phyloP scores from a whole-genome alignment of 2,888 invertebrate genomes.

The Pseudoips prasinana region DNA sequence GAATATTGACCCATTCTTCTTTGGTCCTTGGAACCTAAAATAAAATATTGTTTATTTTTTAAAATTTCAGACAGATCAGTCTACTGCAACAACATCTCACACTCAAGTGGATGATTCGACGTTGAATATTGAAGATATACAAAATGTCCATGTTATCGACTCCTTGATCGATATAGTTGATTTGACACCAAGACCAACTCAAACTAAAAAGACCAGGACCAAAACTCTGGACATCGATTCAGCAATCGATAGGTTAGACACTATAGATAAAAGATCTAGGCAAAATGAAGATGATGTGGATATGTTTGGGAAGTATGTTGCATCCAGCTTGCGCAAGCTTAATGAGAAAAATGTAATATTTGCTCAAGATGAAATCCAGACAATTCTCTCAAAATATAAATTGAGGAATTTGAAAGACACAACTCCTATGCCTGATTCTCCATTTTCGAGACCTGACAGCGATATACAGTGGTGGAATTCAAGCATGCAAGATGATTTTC shows the following conservation, averaged over 20 bases:
- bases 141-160: constrained; percentile 3
- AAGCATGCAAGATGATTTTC: constrained; percentile 7
- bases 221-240: constrained; percentile 7
- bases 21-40: not conserved
- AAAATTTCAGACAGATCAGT: not conserved
- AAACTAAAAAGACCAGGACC: constrained; percentile 6
- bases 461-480: constrained; percentile 9
- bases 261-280: constrained; percentile 10
- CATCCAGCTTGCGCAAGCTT: constrained; percentile 9
- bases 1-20: constrained; percentile 1
- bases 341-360: constrained; percentile 9
- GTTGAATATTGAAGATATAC: constrained; percentile 6
- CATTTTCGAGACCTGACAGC: constrained; percentile 8
- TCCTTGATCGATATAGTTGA: constrained; percentile 5
- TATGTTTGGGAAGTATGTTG: constrained; percentile 6
- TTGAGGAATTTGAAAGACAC: constrained; percentile 7
- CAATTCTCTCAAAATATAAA: constrained; percentile 11
- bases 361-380: constrained; percentile 15
- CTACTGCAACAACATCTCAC: constrained; percentile 1
- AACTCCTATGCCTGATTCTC: constrained; percentile 8
- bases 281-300: constrained; percentile 10
- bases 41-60: not conserved
- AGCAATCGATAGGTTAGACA: constrained; percentile 7
- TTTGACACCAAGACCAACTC: constrained; percentile 5
- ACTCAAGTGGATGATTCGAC: not conserved